Conservation (phyloP, 2,797 vertebrate genomes). For the Acomys russatus region DNA sequence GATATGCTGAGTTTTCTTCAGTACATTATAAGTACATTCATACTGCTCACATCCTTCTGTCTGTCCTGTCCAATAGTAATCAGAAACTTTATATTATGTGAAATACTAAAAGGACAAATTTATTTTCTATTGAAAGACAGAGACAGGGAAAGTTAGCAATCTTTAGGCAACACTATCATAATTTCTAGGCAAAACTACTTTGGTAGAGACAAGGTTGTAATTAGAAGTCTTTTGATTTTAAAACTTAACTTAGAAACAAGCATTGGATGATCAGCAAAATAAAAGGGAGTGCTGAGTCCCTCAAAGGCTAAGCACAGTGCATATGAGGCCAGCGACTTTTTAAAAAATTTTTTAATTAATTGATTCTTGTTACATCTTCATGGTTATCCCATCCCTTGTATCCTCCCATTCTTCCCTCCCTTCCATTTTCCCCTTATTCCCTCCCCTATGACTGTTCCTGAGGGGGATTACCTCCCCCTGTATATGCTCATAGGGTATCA, state of each 20-base stretch:
- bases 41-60: neutral
- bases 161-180: constrained; percentile 3
- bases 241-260: constrained; percentile 41
- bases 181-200: constrained; percentile 51
- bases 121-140: constrained; percentile 3
- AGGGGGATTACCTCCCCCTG: too few species aligned
- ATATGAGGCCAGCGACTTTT: neutral
- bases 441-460: too few species aligned
- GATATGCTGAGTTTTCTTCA: constrained; percentile 18
- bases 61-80: constrained; percentile 30
- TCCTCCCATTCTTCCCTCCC: too few species aligned
- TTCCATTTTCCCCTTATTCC: too few species aligned
- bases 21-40: neutral
- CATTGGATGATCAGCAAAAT: neutral
- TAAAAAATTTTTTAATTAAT: too few species aligned
- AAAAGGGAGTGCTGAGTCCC: neutral
- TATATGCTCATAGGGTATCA: too few species aligned
- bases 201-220: neutral
- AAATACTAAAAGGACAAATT: constrained; percentile 48
- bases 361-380: too few species aligned
- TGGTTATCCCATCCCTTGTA: too few species aligned
- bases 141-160: neutral
- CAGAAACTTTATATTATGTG: neutral
- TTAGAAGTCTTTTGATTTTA: neutral
- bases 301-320: neutral